These are phyloP conservation scores for Zalophus californianus DNA, from an alignment of 2,797 vertebrate genomes.

Conservation along the genomic window DNA sequence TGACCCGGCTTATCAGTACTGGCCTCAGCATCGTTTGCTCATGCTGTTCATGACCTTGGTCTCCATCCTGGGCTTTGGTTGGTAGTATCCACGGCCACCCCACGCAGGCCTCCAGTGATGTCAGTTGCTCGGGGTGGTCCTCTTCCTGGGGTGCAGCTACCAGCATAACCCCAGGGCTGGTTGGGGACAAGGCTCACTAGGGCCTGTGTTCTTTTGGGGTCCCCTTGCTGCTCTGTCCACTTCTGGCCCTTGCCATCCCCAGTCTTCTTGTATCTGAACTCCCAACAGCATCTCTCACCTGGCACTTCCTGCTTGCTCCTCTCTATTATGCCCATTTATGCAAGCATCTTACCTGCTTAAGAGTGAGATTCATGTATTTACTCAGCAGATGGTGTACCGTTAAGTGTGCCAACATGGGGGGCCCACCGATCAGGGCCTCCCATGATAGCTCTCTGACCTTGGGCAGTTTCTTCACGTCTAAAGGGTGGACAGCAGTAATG, in stretches of 20 bases:
- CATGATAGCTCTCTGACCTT: background rate
- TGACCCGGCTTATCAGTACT: background rate
- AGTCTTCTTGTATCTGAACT: background rate
- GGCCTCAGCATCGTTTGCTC: background rate
- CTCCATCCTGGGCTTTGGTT: background rate
- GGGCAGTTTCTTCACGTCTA: background rate
- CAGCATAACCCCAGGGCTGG: background rate
- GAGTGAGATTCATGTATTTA: background rate
- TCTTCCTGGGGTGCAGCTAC: background rate
- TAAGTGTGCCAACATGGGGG: background rate
- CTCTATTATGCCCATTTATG: background rate
- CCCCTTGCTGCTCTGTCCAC: background rate
- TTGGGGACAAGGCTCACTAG: background rate
- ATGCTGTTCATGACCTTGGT: background rate
- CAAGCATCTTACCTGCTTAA: background rate
- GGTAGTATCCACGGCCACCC: background rate
- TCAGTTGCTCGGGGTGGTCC: background rate
- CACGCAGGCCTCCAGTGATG: fast-evolving
- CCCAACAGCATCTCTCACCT: background rate
- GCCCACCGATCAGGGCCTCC: background rate
- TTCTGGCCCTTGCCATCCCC: background rate
- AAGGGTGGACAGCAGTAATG: background rate
- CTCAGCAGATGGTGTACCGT: background rate
- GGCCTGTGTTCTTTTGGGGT: background rate
- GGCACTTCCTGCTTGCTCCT: background rate